Evolutionary conservation across 2,797 vertebrate species (phyloP).

Genomic region (Pagetopsis macropterus): DNA sequence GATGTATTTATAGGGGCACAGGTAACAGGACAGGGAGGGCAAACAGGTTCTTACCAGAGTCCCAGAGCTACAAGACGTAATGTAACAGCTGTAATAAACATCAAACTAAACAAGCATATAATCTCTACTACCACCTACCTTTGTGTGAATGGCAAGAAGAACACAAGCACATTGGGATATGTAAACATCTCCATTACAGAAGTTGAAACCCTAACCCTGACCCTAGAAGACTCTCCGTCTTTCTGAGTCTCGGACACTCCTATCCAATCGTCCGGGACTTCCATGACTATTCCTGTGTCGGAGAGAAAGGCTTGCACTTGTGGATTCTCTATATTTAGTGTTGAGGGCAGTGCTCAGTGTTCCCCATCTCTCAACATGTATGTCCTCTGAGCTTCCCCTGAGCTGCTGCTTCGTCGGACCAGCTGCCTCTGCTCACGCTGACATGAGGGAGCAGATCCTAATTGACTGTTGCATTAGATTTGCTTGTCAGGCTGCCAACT

Average conservation of each 20-base stretch:
- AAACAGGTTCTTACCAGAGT: too few species aligned
- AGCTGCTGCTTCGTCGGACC: slow-evolving; percentile 58
- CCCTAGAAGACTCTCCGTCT: neutral
- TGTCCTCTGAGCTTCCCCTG: slow-evolving; percentile 49
- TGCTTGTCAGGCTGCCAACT: slow-evolving; percentile 59
- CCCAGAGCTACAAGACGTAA: too few species aligned
- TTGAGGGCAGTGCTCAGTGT: slow-evolving; percentile 34
- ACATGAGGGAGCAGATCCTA: slow-evolving; percentile 61
- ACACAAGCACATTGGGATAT: too few species aligned
- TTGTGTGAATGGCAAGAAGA: too few species aligned
- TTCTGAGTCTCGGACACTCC: neutral
- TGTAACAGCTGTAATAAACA: too few species aligned
- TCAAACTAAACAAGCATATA: too few species aligned
- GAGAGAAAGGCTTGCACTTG: slow-evolving; percentile 23
- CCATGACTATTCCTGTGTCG: slow-evolving; percentile 12
- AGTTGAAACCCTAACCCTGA: too few species aligned
- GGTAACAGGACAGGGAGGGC: too few species aligned
- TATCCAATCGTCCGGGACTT: neutral
- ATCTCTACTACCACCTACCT: too few species aligned
- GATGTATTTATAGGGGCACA: too few species aligned
- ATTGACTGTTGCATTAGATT: slow-evolving; percentile 70
- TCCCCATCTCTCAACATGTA: slow-evolving; percentile 59
- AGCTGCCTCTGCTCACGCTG: slow-evolving; percentile 68
- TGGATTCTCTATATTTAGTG: slow-evolving; percentile 49
- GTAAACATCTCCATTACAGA: too few species aligned